Evolutionary conservation across 2,888 invertebrate species (phyloP), one percentile per base, ranked within the genome.

Genomic region (Erebia aethiops): DNA sequence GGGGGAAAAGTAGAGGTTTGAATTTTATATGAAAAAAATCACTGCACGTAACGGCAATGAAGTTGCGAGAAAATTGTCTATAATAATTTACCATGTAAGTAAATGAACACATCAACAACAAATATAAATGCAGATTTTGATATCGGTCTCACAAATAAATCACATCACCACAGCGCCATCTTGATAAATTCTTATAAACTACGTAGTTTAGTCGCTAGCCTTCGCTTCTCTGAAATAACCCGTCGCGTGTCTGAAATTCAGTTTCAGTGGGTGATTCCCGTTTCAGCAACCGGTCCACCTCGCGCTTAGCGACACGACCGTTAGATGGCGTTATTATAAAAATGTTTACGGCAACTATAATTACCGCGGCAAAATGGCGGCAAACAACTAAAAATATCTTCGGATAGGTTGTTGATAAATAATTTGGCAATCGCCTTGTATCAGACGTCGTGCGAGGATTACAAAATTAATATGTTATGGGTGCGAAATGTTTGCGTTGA

Each of bases 341-440:
- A 21, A 62, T 46, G 46, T 18, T 9, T 18, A 61, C 18, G 16
- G 16, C 60, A 8, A 8, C 61, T 46, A 60, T 16, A 49, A 58
- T 58, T 60, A 46, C 64, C 49, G 52, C 58, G 51, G 63, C 35
- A 9, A 64, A 57, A 58, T 60, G 54, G 56, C 16, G n/a, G 16
- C n/a, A 60, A 63, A 65, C n/a, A 74, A 71, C 77, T 79, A 79
- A 77, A 77, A 79, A 78, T 80, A 79, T 72, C 70, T 62, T 61
- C 69, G 70, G 13, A 62, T 62, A 49, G 62, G 71, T 71, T 75
- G 67, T 70, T 71, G 71, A 76, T 75, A 21, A 75, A 77, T 76
- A 64, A 72, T 79, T 82, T 81, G 81, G 81, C 80, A 83, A 77
- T 80, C 76, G 68, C 58, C 71, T 54, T 65, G 70, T 67, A 74